Evolutionary conservation across 2,888 invertebrate genomes (phyloP).

Genomic region (Nomada flava): DNA sequence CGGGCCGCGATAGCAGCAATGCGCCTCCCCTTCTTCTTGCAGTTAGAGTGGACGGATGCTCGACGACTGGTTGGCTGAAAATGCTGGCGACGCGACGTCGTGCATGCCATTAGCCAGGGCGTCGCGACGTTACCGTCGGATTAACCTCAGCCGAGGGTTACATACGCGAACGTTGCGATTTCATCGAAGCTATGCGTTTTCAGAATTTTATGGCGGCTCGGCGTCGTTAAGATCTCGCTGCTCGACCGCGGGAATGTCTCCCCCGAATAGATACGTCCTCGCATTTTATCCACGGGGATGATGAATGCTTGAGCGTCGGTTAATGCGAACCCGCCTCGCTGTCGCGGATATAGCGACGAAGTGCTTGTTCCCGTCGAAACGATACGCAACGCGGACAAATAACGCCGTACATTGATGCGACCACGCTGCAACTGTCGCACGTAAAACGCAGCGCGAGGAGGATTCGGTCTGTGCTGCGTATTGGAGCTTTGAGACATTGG

Average conservation of each 20-base stretch:
- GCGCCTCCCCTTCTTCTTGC: slow-evolving; percentile 46
- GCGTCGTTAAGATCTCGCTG: slow-evolving; percentile 5
- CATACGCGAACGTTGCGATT: slow-evolving; percentile 48
- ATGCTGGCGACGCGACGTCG: slow-evolving; percentile 68
- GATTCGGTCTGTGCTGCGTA: neutral
- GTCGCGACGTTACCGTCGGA: slow-evolving; percentile 74
- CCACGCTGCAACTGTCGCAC: neutral
- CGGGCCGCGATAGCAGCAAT: slow-evolving; percentile 38
- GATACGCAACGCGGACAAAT: slow-evolving; percentile 6
- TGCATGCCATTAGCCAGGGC: slow-evolving; percentile 72
- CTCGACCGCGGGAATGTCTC: slow-evolving; percentile 31
- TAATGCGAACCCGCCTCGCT: neutral
- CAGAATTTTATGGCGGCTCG: slow-evolving; percentile 28
- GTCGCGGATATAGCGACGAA: neutral
- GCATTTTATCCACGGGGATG: neutral
- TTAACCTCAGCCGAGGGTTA: slow-evolving; percentile 72
- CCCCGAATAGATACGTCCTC: slow-evolving; percentile 26
- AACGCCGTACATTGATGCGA: neutral
- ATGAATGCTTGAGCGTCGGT: neutral
- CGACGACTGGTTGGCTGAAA: slow-evolving; percentile 68
- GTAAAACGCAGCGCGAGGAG: neutral
- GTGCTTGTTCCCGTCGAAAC: neutral
- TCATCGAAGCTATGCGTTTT: slow-evolving; percentile 61
- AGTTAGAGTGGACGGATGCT: slow-evolving; percentile 64
- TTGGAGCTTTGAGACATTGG: neutral